Evolutionary conservation across 2,888 invertebrate species (phyloP), one percentile per base, ranked within the genome.

Genomic region (Xanthia icteritia): DNA sequence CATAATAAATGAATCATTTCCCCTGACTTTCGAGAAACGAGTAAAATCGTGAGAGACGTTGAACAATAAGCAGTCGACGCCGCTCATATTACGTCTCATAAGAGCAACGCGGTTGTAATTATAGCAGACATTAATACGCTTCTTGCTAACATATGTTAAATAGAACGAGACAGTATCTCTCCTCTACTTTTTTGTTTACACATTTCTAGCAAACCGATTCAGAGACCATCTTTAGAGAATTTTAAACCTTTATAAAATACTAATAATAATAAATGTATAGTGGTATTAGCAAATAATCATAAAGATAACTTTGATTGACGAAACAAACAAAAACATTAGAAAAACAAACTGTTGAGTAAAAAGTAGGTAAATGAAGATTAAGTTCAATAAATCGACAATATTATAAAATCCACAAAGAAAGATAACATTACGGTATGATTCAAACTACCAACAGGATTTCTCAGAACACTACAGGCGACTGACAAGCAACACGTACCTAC

Each of bases 1-100:
- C 86, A 89, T 90, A 92, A 90, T 87, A 89, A 91, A 92, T 92
- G 90, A 93, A 91, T 93, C 89, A 93, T 94, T 94, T 94, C 94
- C 91, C 92, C 90, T 86, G 84, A 91, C 96, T 96, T 96, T 96
- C 95, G 92, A 94, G 92, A 84, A 86, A 79, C 90, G 90, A 93
- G 96, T 95, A 96, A 96, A 95, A 96, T 93, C 96, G 96, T 96
- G 96, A 91, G 96, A 96, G 88, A 80, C 68, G 69, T 82, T 75
- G 83, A 93, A 95, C 95, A 95, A 95, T 95, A 92, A 93, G 86
- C 77, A 75, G 79, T 78, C 85, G 79, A 82, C 77, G 74, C 66
- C 81, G 80, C 84, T 79, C 87, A 83, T 89, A 87, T 89, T 86
- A 89, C 85, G 82, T 86, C 73, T 85, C 86, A 83, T 86, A 89